Evolutionary conservation across 1,140 invertebrate species (phyloP).

Genomic region (Homarus americanus): DNA sequence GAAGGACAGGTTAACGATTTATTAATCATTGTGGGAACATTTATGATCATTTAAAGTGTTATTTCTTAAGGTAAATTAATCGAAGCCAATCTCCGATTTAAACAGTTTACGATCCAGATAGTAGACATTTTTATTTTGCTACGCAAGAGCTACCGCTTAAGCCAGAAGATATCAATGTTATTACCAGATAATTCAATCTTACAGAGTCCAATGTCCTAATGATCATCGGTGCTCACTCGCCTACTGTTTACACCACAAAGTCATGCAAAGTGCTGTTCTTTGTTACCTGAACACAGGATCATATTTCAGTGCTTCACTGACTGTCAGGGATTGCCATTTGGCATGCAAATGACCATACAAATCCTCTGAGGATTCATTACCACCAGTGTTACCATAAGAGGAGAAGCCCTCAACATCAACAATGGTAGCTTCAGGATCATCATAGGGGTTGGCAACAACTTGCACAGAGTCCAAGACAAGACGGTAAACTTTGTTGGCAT

Average conservation of each 20-base stretch:
- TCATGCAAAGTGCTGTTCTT: conserved; percentile 49
- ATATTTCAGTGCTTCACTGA: conserved; percentile 35
- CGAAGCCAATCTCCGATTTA: conserved; percentile 45
- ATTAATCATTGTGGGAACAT: conserved; percentile 20
- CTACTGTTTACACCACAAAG: conserved; percentile 37
- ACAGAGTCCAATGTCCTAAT: background rate
- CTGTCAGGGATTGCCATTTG: conserved; percentile 49
- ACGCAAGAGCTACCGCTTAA: conserved; percentile 41
- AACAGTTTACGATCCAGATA: conserved; percentile 29
- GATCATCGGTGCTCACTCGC: background rate
- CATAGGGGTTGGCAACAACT: conserved; percentile 16
- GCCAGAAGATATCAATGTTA: conserved; percentile 25
- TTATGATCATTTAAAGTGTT: conserved; percentile 38
- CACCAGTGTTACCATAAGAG: background rate
- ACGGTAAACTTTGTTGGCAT: conserved; percentile 47
- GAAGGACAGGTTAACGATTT: conserved; percentile 28
- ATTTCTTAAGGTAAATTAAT: conserved; percentile 45
- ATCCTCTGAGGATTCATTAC: background rate
- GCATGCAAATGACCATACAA: conserved; percentile 14
- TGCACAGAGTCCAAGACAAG: conserved; percentile 30
- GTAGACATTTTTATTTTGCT: conserved; percentile 21
- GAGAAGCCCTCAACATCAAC: no score
- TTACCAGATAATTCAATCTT: background rate
- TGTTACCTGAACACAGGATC: conserved; percentile 66
- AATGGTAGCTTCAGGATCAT: conserved; percentile 6